phyloP scores from a whole-genome alignment of 1,140 invertebrate species.

The Thaumatotibia leucotreta region DNA sequence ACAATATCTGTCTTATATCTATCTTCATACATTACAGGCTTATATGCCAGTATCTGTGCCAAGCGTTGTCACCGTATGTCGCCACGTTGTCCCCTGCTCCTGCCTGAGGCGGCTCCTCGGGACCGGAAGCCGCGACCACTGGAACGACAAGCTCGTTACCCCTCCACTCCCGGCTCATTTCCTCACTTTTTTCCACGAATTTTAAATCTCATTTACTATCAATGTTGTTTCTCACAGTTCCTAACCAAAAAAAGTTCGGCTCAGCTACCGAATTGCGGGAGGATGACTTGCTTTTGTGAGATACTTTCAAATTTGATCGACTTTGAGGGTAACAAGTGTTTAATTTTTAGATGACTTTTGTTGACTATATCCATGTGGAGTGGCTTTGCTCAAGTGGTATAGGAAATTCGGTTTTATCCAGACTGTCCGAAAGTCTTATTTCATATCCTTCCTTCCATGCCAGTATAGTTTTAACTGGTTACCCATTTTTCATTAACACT shows the following conservation, averaged over 20 bases:
- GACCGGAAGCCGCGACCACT: slow-evolving; percentile 55
- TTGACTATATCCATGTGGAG: too few relatives aligned
- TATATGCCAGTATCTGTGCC: too few relatives aligned
- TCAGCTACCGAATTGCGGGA: slow-evolving; percentile 5
- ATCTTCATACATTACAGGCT: too few relatives aligned
- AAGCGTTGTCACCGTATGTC: too few relatives aligned
- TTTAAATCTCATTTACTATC: slow-evolving; percentile 28
- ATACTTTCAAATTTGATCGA: background rate
- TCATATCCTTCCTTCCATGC: too few relatives aligned
- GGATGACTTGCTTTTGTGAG: slow-evolving; percentile 9
- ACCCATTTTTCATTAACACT: too few relatives aligned
- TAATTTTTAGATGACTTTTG: background rate
- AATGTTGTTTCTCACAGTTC: slow-evolving; percentile 15
- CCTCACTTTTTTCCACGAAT: slow-evolving; percentile 47
- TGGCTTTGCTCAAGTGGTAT: too few relatives aligned
- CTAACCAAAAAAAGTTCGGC: slow-evolving; percentile 15
- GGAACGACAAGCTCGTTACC: slow-evolving; percentile 54
- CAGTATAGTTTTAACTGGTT: too few relatives aligned
- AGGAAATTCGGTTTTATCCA: too few relatives aligned
- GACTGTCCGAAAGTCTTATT: too few relatives aligned
- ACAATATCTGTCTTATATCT: too few relatives aligned
- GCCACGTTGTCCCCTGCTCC: slow-evolving; percentile 9
- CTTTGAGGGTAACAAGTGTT: background rate
- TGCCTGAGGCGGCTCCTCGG: slow-evolving; percentile 16
- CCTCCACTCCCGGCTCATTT: slow-evolving; percentile 61